Conservation (phyloP, 53 echinoderm and acorn worm genomes). For the Stichopus horrens region DNA sequence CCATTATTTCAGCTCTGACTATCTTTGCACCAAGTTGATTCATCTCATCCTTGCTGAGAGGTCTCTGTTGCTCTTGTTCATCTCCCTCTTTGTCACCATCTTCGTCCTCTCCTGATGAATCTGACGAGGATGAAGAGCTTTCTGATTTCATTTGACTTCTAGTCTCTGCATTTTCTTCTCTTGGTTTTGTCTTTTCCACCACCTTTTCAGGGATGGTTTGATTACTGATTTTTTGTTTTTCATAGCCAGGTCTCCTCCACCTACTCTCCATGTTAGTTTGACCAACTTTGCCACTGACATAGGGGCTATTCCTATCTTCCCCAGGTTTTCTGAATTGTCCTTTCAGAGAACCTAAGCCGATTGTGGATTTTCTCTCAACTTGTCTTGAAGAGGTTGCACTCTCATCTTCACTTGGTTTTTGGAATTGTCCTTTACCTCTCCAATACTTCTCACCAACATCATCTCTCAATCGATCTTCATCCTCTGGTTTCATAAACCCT, state of each 20-base stretch:
- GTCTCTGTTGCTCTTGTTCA: conserved; percentile 19
- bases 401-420: conserved; percentile 49
- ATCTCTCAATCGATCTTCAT: conserved; percentile 18
- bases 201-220: not conserved
- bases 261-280: conserved; percentile 14
- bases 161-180: conserved; percentile 36
- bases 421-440: conserved; percentile 34
- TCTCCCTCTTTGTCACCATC: not conserved
- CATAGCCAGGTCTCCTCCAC: conserved; percentile 73
- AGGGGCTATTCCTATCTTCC: conserved; percentile 37
- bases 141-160: not conserved
- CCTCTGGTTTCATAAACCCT: conserved; percentile 15
- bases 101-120: conserved; percentile 3
- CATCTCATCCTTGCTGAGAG: conserved; percentile 84
- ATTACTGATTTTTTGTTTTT: conserved; percentile 58
- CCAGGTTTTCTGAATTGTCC: conserved; percentile 68
- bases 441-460: not conserved
- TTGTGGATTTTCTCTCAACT: not conserved
- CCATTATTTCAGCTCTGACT: conserved; percentile 94
- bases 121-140: conserved; percentile 24
- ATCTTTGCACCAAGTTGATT: conserved; percentile 94
- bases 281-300: not conserved
- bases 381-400: not conserved
- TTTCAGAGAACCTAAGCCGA: conserved; percentile 42
- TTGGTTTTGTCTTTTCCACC: not conserved